Evolutionary conservation across 2,113 vertebrate genomes (phyloP), one percentile per base, ranked within the genome.

Genomic region (Gallinago undulata): DNA sequence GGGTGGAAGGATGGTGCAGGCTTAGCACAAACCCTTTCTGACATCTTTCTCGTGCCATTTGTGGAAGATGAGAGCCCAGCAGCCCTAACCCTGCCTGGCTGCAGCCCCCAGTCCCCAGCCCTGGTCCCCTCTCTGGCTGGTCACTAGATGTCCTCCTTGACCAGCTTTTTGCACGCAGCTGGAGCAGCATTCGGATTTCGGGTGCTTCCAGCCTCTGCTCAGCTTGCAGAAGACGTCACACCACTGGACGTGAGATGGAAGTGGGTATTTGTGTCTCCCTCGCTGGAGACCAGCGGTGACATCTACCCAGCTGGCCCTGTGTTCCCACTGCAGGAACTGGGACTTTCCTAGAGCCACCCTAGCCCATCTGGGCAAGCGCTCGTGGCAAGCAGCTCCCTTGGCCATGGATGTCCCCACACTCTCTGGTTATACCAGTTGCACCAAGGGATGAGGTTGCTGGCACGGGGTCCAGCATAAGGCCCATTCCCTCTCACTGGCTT

Each of bases 121-220:
- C 28, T 6, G 59, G 15, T 7, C 9, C 25, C 13, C 33, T 27
- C 43, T 24, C 24, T 3, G 16, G 31, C 39, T 50, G 59, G 51
- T 81, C 96, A 76, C 95, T 93, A 97, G 96, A n/a, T 94, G 96
- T 95, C 96, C 81, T 77, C 41, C 69, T 89, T 43, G 50, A 67
- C 89, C 81, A 57, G 48, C 33, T 41, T 78, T 96, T 94, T 35
- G 51, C 16, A 1, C 0, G 7, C 12, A 17, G 53, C 4, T 48
- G 50, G 72, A 48, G 57, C 72, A 51, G 87, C 23, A 0, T 35
- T 21, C 17, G 55, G 33, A 5, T 47, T 14, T 4, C 1, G 13
- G 19, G 10, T 9, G 55, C 59, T 81, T 33, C 39, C 75, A 50
- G 43, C 23, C 35, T 21, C 56, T 22, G 30, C 37, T 59, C 15